A percentile compares a stretch with the other conserved stretches of the same genome.
Evolutionary conservation across 2,888 invertebrate genomes (phyloP).

Genomic region (Gymnoscelis rufifasciata): DNA sequence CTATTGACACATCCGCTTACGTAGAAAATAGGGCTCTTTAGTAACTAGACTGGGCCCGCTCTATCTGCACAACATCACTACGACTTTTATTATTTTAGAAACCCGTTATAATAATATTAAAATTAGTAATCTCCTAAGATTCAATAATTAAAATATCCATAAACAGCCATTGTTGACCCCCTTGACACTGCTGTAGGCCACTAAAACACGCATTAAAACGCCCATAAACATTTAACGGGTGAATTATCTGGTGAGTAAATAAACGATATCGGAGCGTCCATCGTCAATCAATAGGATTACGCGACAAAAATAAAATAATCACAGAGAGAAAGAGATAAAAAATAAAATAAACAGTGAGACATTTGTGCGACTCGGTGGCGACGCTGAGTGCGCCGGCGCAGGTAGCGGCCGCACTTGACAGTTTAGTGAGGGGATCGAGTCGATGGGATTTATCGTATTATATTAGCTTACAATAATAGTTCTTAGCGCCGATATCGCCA

Average conservation of each 20-base stretch:
- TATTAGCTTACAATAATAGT: too few relatives aligned
- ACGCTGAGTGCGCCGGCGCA: slow-evolving; percentile 49
- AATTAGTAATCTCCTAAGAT: background rate
- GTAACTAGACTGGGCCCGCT: too few relatives aligned
- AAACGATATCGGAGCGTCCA: slow-evolving; percentile 24
- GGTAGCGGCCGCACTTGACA: slow-evolving; percentile 39
- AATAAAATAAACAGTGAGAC: too few relatives aligned
- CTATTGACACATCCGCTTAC: too few relatives aligned
- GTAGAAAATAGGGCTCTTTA: too few relatives aligned
- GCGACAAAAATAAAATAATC: slow-evolving; percentile 26
- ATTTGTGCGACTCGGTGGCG: slow-evolving; percentile 50
- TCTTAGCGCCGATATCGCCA: too few relatives aligned
- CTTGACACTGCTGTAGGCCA: slow-evolving; percentile 9
- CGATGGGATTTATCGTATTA: background rate
- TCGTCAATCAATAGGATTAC: slow-evolving; percentile 34
- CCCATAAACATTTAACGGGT: slow-evolving; percentile 21
- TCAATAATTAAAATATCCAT: slow-evolving; percentile 1
- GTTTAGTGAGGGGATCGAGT: slow-evolving; percentile 18
- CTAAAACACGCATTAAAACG: slow-evolving; percentile 13
- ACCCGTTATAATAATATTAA: too few relatives aligned
- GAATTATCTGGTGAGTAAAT: slow-evolving; percentile 21
- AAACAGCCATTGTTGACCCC: slow-evolving; percentile 13
- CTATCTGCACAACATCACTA: too few relatives aligned
- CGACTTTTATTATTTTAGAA: too few relatives aligned
- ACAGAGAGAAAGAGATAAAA: slow-evolving; percentile 38